Conservation (phyloP, 2,113 vertebrate genomes). For the Arothron firmamentum region DNA sequence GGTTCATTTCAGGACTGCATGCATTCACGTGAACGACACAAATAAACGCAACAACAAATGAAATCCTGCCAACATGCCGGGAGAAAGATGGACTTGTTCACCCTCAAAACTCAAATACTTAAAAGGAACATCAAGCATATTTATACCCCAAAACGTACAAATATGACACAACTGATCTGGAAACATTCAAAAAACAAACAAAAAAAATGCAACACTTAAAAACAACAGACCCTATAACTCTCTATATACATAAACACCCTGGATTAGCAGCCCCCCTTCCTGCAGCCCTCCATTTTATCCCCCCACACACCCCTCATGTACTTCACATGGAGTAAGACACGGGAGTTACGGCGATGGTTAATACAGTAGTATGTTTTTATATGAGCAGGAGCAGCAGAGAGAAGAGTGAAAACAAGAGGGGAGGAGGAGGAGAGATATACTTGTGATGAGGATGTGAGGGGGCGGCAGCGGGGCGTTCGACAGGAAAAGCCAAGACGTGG, state of each 20-base stretch:
- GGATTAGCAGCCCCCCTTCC: conserved; percentile 39
- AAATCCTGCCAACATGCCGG: conserved; percentile 60
- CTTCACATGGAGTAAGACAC: conserved; percentile 52
- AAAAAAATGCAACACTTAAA: not conserved
- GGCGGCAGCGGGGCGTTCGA: conserved; percentile 15
- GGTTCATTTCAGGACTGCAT: conserved; percentile 69
- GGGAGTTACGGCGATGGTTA: conserved; percentile 61
- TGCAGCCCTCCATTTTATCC: conserved; percentile 43
- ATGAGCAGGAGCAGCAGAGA: conserved; percentile 30
- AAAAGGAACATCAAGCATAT: conserved; percentile 44
- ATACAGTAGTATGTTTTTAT: conserved; percentile 62
- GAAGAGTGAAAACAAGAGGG: conserved; percentile 17
- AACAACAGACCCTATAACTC: too few species aligned
- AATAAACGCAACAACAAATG: conserved; percentile 25
- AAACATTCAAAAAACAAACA: conserved; percentile 48
- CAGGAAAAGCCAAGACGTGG: conserved; percentile 2
- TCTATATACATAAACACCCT: conserved; percentile 53
- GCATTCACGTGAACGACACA: conserved; percentile 60
- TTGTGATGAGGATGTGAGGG: not conserved
- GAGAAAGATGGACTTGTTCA: conserved; percentile 48
- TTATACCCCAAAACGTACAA: conserved; percentile 60
- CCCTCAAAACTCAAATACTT: conserved; percentile 42
- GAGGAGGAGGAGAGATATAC: conserved; percentile 8
- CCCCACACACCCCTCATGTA: conserved; percentile 15
- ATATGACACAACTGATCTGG: conserved; percentile 57